These are phyloP conservation scores for Elysia chlorotica DNA, from an alignment of 1,140 invertebrate species.

Conservation along the genomic window DNA sequence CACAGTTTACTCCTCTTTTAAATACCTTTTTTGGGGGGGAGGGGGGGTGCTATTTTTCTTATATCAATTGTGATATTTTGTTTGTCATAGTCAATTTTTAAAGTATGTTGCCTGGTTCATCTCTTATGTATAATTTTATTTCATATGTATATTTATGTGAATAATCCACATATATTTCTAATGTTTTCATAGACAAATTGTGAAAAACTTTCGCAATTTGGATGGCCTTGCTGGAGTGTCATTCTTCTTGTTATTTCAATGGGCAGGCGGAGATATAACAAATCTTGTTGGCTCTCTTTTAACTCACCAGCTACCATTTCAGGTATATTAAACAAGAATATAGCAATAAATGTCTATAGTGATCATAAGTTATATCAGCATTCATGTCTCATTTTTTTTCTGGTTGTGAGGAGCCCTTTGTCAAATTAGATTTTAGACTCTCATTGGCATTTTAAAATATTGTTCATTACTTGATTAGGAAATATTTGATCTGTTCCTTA, in stretches of 20 bases:
- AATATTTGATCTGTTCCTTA: not conserved
- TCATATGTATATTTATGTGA: not conserved
- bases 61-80: not conserved
- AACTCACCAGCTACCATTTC: constrained; percentile 9
- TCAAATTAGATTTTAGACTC: not conserved
- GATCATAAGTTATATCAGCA: too few species aligned
- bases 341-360: too few species aligned
- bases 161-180: not conserved
- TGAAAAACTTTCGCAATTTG: constrained; percentile 44
- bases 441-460: not conserved
- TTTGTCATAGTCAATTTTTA: not conserved
- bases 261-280: constrained; percentile 14
- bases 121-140: not conserved
- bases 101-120: not conserved
- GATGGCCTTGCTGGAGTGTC: constrained; percentile 45
- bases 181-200: constrained; percentile 39
- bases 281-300: constrained; percentile 16
- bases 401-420: not conserved
- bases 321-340: too few species aligned
- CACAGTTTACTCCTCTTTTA: not conserved
- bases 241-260: constrained; percentile 41
- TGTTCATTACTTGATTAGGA: not conserved
- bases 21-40: too few species aligned
- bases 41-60: not conserved
- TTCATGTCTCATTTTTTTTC: not conserved